These are phyloP conservation scores for Morelia viridis DNA, from an alignment of 2,797 vertebrate genomes.

Conservation along the genomic window DNA sequence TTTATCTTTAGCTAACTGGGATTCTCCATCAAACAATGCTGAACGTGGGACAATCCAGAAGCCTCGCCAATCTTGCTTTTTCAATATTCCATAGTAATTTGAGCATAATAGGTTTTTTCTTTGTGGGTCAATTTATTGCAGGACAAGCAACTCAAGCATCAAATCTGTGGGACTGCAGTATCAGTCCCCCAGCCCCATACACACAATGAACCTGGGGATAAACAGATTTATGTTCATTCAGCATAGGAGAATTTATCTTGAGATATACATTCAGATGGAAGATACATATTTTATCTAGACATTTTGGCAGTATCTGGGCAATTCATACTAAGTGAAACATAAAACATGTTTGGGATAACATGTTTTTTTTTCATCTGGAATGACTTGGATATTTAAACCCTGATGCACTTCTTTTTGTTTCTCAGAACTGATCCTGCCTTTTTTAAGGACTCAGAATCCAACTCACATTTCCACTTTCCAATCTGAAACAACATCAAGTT, in stretches of 20 bases:
- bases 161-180: conserved; percentile 1
- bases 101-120: neutral
- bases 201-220: conserved; percentile 30
- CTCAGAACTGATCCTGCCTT: neutral
- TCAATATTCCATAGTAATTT: neutral
- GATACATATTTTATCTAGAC: conserved; percentile 20
- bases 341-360: neutral
- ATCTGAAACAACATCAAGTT: neutral
- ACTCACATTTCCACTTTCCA: neutral
- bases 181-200: neutral
- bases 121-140: conserved; percentile 24
- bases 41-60: neutral
- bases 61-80: neutral
- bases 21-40: neutral
- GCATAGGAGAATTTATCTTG: conserved; percentile 20
- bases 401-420: neutral
- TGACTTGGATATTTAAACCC: conserved; percentile 35
- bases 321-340: conserved; percentile 32
- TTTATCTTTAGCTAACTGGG: neutral
- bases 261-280: conserved; percentile 16
- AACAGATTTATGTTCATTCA: conserved; percentile 44
- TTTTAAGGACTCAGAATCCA: neutral
- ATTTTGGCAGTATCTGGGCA: neutral
- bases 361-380: neutral
- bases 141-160: conserved; percentile 24